Conservation (phyloP, 2,888 invertebrate species). For the Gerris lacustris region DNA sequence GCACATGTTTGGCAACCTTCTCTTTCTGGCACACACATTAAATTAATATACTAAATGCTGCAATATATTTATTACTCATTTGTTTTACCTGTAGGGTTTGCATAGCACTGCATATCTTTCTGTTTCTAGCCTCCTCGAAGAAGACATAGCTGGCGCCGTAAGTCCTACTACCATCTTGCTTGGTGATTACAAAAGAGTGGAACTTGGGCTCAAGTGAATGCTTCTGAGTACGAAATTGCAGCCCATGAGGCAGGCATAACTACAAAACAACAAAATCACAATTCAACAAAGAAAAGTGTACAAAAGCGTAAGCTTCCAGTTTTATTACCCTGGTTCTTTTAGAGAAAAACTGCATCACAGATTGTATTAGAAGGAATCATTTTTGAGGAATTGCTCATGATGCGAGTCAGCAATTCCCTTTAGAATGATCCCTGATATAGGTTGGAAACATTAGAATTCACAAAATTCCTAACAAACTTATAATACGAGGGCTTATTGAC, state of each 20-base stretch:
- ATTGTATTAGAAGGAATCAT: no score
- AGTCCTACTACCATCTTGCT: slow-evolving; percentile 87
- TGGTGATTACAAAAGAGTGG: slow-evolving; percentile 93
- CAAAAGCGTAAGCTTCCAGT: not conserved
- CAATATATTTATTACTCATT: no score
- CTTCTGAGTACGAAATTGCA: slow-evolving; percentile 89
- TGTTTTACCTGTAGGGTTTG: slow-evolving; percentile 58
- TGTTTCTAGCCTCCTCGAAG: slow-evolving; percentile 88
- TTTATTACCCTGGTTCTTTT: no score
- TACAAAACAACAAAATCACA: slow-evolving; percentile 39
- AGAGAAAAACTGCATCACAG: not conserved
- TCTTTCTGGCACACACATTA: no score
- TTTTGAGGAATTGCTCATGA: no score
- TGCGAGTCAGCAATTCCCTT: no score
- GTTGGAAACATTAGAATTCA: no score
- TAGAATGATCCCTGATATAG: no score
- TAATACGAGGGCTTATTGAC: no score
- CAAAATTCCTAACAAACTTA: no score
- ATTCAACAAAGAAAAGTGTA: not conserved
- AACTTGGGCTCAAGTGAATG: slow-evolving; percentile 73
- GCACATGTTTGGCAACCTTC: no score
- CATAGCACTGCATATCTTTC: slow-evolving; percentile 89
- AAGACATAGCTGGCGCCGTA: slow-evolving; percentile 93
- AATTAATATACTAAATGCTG: no score
- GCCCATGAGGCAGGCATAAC: slow-evolving; percentile 88